Percentiles rank a stretch among this genome's conserved stretches.
phyloP scores from a whole-genome alignment of 2,113 vertebrate genomes.

The Gasterosteus nipponicus region DNA sequence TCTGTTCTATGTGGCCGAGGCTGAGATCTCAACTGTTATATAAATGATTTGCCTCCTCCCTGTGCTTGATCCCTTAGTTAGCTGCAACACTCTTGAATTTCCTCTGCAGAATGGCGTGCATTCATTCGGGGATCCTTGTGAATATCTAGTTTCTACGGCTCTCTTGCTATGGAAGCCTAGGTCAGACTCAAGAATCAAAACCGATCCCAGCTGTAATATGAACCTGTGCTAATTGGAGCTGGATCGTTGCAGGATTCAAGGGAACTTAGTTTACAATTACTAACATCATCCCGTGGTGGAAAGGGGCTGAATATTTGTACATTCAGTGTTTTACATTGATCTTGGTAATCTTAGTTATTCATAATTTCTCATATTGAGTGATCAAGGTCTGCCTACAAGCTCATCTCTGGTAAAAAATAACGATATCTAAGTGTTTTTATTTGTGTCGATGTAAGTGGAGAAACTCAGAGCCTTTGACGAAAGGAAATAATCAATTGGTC shows the following conservation, averaged over 20 bases:
- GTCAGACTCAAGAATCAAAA: slow-evolving; percentile 49
- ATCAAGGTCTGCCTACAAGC: too few species aligned
- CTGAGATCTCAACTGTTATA: slow-evolving; percentile 52
- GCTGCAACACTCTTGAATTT: slow-evolving; percentile 49
- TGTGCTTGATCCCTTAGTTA: slow-evolving; percentile 65
- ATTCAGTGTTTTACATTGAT: slow-evolving; percentile 13
- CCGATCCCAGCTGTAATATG: slow-evolving; percentile 2
- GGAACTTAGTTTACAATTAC: slow-evolving; percentile 9
- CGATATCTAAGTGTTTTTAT: neutral
- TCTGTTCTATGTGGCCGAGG: slow-evolving; percentile 44
- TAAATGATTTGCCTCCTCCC: slow-evolving; percentile 56
- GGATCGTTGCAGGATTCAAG: slow-evolving; percentile 5
- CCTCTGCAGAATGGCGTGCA: slow-evolving; percentile 52
- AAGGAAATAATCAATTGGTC: neutral
- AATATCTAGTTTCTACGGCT: slow-evolving; percentile 17
- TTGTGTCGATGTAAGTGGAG: neutral
- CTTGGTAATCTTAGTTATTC: neutral
- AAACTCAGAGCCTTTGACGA: neutral
- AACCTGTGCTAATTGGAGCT: slow-evolving; percentile 29
- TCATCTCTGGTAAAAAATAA: too few species aligned
- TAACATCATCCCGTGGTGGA: neutral
- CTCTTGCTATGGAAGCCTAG: slow-evolving; percentile 37
- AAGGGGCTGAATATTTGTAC: neutral
- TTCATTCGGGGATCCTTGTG: slow-evolving; percentile 38
- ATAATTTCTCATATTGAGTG: too few species aligned